Evolutionary conservation across 1,140 invertebrate genomes (phyloP), one percentile per base, ranked within the genome.

Genomic region (Nasonia giraulti): DNA sequence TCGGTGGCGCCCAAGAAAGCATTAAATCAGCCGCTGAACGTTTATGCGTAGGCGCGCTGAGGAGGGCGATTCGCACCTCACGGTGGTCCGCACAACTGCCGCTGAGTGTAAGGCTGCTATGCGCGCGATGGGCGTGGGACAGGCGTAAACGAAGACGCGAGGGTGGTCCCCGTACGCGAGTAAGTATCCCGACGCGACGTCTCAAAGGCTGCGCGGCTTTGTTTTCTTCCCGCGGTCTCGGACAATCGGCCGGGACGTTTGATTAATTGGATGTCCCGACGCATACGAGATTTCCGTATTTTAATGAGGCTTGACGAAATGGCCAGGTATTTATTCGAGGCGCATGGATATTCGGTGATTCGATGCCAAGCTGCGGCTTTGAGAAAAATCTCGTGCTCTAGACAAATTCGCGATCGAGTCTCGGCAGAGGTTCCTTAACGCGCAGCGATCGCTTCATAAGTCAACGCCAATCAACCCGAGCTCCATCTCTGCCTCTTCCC

Each of bases 401-500:
- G 86, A 88, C 84, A 86, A 89, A 88, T 87, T 88, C 86, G 84
- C 86, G n/a, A 69, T 86, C 85, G 73, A 44, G 0, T 69, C 78
- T 86, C 80, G 55, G 71, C 82, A 55, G 75, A 88, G 85, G 80
- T 87, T 12, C 44, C 3, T 87, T 86, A 89, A 89, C 83, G 86
- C 86, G 88, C 89, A 88, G 87, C 87, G 88, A 92, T 91, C 89
- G 90, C 87, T 91, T 91, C 89, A 89, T 91, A 91, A 91, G 89
- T 91, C 89, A 90, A 90, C 88, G 89, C 88, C 89, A 89, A 92
- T 91, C 89, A 91, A 87, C 85, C 73, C 11, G 14, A 5, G 10
- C 50, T 74, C 20, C 55, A 7, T 40, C 73, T 66, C 10, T 5
- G 12, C 73, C 55, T 47, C 73, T 20, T 20, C 37, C 2, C 37